Evolutionary conservation across 1,140 invertebrate genomes (phyloP).

Genomic region (Cardiocondyla obscurior): DNA sequence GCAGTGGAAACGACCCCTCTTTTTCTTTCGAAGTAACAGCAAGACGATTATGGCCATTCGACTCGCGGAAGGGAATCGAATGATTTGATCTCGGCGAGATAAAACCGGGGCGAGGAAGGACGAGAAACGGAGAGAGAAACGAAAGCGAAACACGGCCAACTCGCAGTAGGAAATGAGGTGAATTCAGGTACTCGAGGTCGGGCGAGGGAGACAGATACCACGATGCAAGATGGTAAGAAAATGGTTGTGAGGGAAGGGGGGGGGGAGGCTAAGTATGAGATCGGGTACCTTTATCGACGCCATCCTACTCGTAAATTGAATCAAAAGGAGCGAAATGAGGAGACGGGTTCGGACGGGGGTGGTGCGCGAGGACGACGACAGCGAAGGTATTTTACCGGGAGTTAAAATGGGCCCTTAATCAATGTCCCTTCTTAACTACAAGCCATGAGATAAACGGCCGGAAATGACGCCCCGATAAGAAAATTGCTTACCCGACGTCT

Average conservation of each 20-base stretch:
- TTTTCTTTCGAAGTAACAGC: constrained; percentile 60
- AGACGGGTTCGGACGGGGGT: constrained; percentile 12
- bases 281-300: constrained; percentile 78
- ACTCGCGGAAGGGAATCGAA: constrained; percentile 71
- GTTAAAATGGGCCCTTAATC: constrained; percentile 82
- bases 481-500: constrained; percentile 78
- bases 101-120: constrained; percentile 52
- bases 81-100: constrained; percentile 78
- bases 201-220: constrained; percentile 66
- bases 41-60: constrained; percentile 72
- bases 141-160: constrained; percentile 64
- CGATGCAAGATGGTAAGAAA: constrained; percentile 43
- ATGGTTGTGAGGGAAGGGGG: no score
- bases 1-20: constrained; percentile 66
- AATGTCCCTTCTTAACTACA: constrained; percentile 80
- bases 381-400: constrained; percentile 74
- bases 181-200: constrained; percentile 60
- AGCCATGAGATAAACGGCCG: constrained; percentile 82
- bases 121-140: background rate
- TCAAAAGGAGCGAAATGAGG: constrained; percentile 77
- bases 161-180: constrained; percentile 45
- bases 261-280: constrained; percentile 53
- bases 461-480: constrained; percentile 83
- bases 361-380: constrained; percentile 56
- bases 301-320: constrained; percentile 82